phyloP scores from a whole-genome alignment of 1,140 invertebrate genomes.

The Heliothis virescens region DNA sequence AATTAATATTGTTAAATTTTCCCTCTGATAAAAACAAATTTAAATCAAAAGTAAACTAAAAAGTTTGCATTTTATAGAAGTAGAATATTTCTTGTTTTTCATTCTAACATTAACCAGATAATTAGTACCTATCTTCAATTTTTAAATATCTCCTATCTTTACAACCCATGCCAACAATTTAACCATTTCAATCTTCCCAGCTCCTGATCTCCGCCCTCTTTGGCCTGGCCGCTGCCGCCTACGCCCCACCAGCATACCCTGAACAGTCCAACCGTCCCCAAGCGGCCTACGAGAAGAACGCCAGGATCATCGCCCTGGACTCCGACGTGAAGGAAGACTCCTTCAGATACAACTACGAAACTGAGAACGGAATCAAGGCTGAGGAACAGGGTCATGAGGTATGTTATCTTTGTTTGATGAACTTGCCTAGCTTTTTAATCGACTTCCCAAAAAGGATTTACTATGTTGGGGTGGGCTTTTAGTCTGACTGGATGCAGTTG shows the following conservation, averaged over 20 bases:
- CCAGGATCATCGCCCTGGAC: slow-evolving; percentile 75
- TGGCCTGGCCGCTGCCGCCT: slow-evolving; percentile 71
- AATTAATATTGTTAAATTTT: too few species aligned
- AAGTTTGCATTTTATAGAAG: too few species aligned
- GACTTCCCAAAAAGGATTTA: background rate
- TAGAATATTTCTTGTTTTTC: too few species aligned
- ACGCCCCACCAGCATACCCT: slow-evolving; percentile 61
- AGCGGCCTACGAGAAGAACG: slow-evolving; percentile 74
- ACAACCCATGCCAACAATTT: background rate
- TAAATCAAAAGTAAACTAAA: too few species aligned
- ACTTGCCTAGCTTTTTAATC: too few species aligned
- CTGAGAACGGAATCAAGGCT: slow-evolving; percentile 82
- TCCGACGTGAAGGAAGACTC: slow-evolving; percentile 80
- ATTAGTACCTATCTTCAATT: too few species aligned
- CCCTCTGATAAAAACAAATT: too few species aligned
- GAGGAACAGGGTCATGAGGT: slow-evolving; percentile 81
- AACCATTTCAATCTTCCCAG: slow-evolving; percentile 54
- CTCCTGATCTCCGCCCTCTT: slow-evolving; percentile 75
- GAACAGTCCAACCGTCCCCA: slow-evolving; percentile 77
- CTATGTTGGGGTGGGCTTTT: too few species aligned
- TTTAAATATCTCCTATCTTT: too few species aligned
- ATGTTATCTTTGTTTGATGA: slow-evolving; percentile 29
- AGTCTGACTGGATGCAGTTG: too few species aligned
- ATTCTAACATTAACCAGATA: too few species aligned
- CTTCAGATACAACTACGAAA: slow-evolving; percentile 81